Conservation (phyloP, 2,797 vertebrate genomes). For the Pempheris klunzingeri region DNA sequence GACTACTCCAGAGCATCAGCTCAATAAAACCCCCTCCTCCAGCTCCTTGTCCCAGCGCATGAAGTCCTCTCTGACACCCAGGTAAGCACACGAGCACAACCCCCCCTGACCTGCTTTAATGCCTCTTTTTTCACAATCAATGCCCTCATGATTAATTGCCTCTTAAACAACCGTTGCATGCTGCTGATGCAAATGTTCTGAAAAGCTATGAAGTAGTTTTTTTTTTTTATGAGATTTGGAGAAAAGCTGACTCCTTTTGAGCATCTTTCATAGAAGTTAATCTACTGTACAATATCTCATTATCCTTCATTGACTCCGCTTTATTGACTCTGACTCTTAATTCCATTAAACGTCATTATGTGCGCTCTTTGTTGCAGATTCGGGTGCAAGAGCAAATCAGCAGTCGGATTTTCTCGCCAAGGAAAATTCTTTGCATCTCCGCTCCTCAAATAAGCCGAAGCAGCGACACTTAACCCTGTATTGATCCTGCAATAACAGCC, state of each 20-base stretch:
- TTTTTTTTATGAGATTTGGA: neutral
- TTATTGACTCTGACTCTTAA: constrained; percentile 19
- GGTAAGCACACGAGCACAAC: constrained; percentile 78
- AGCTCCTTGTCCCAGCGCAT: constrained; percentile 95
- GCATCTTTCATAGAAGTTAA: constrained; percentile 31
- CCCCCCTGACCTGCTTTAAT: neutral
- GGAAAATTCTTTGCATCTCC: constrained; percentile 96
- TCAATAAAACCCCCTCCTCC: constrained; percentile 94
- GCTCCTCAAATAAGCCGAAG: constrained; percentile 87
- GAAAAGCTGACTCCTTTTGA: constrained; percentile 27
- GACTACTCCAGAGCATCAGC: constrained; percentile 95
- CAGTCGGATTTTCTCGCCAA: constrained; percentile 85
- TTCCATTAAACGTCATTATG: constrained; percentile 19
- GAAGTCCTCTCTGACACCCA: constrained; percentile 91
- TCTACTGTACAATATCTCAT: constrained; percentile 33
- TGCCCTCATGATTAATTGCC: constrained; percentile 4
- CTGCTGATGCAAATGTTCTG: constrained; percentile 21
- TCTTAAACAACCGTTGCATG: neutral
- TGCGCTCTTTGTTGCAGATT: constrained; percentile 84
- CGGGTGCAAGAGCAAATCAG: constrained; percentile 93
- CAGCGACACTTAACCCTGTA: neutral
- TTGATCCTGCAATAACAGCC: constrained; percentile 36
- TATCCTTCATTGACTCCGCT: constrained; percentile 31
- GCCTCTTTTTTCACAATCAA: neutral
- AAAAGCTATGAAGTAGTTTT: neutral